Conservation (phyloP, 2,888 invertebrate genomes). For the Taenaris catops region DNA sequence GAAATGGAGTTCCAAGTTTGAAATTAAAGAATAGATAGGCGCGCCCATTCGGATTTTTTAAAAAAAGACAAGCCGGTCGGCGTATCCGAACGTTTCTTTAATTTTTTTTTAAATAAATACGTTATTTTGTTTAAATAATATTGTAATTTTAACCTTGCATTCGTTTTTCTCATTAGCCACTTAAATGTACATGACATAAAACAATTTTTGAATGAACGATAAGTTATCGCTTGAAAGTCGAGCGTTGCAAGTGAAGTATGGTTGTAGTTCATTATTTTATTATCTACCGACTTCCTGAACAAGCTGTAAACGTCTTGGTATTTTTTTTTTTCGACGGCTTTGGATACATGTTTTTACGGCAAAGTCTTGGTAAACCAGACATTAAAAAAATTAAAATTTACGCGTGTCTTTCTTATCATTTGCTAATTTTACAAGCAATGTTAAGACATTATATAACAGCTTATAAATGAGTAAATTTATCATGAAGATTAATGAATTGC, state of each 20-base stretch:
- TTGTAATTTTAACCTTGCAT: neutral
- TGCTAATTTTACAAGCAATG: neutral
- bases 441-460: slow-evolving; percentile 1
- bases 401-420: slow-evolving; percentile 39
- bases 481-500: slow-evolving; percentile 8
- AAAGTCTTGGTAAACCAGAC: slow-evolving; percentile 41
- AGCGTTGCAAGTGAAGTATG: slow-evolving; percentile 12
- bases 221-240: slow-evolving; percentile 12
- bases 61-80: slow-evolving; percentile 6
- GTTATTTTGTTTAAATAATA: slow-evolving; percentile 1
- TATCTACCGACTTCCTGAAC: slow-evolving; percentile 43
- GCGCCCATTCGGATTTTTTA: slow-evolving; percentile 5
- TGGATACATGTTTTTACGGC: slow-evolving; percentile 25
- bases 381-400: slow-evolving; percentile 34
- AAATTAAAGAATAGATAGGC: slow-evolving; percentile 19
- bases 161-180: slow-evolving; percentile 9
- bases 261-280: slow-evolving; percentile 33
- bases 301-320: slow-evolving; percentile 31
- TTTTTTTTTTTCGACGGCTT: too few species aligned
- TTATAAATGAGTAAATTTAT: slow-evolving; percentile 4
- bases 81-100: slow-evolving; percentile 7
- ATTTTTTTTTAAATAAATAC: slow-evolving; percentile 2
- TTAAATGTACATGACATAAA: slow-evolving; percentile 1
- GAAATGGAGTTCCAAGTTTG: slow-evolving; percentile 35
- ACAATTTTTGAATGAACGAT: slow-evolving; percentile 12